Evolutionary conservation across 2,888 invertebrate genomes (phyloP), one percentile per base, ranked within the genome.

Genomic region (Alitta virens): DNA sequence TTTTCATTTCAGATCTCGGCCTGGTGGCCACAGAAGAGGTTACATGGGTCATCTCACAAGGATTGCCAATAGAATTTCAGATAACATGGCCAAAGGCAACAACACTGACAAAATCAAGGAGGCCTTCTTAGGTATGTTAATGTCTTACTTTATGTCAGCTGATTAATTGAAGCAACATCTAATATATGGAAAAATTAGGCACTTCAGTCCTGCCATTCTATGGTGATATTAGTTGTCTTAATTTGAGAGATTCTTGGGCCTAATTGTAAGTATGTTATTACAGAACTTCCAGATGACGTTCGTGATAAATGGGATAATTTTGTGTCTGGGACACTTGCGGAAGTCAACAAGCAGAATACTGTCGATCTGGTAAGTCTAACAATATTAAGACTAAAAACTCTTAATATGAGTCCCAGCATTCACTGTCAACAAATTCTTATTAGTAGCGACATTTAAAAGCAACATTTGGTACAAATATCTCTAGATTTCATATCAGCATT

Each of bases 11-110:
- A 69, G 69, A 42, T 38, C 63, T 18, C 56, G 66, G 26, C 64
- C 63, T n/a, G 74, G 74, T 24, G 75, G 74, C n/a, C 74, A 80
- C 38, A 80, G 87, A 68, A 78, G 82, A 69, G 87, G 86, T 12
- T 86, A 86, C 80, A 87, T 87, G 87, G 88, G 88, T 5, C 88
- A 88, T 82, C 81, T 87, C 74, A 83, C 85, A 23, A 82, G 83
- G 73, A 82, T 86, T 65, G 84, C 85, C 51, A 86, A 85, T 75
- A 78, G 80, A 63, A 75, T 86, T 60, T 79, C 78, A 40, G 75
- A 79, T 64, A 78, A 79, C 67, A 67, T 77, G 62, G 82, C 83
- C 68, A 82, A 80, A 64, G 81, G 82, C 50, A 72, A 78, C 51
- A 79, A 83, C 68, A 71, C 74, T 23, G 78, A 77, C 56, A 72